Base-by-base conservation (phyloP, 2,113 vertebrate species). In the Gobio gobio region DNA sequence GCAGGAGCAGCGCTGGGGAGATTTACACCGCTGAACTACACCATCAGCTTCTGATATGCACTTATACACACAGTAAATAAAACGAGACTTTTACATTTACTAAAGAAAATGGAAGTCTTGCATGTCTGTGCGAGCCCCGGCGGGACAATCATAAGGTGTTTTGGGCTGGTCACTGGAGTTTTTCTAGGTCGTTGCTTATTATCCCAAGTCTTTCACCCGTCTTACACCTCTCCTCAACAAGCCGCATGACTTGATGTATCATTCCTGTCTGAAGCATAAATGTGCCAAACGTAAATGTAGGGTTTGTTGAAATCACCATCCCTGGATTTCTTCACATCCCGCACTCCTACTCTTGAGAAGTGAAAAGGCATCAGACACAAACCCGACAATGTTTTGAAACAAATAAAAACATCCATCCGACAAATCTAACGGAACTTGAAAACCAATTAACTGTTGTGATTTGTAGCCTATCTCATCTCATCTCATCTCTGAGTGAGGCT, bases 391-490 rank as follows among this genome's bases (percentile, higher is more conserved):
- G 64, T 20, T 68, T 36, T 36, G 64, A 68, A 68, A 36, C 63
- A 36, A 66, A 20, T 10, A 68, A 68, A 68, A 33, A 18, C 20
- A 68, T 68, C 16, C 16, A 68, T 68, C 64, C 10, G 8, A 68
- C 66, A 70, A 70, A 70, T 70, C 9, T 20, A 70, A 70, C 3
- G 9, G 29, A 58, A 40, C 1, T 36, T 61, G 43, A 36, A 68
- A 87, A 76, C 33, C 73, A 87, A 87, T 84, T 66, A 61, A 59
- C 22, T 43, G 12, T 36, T 75, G 58, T 18, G 14, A 64, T 84
- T 74, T 76, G 49, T 16, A 51, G 49, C 1, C 68, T 12, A 40
- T 86, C 64, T 68, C 33, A 68, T 40, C 64, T 68, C 33, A 68
- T 40, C 64, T 40, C 18, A 22, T 70, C 66, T 36, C 47, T 68